Conservation (phyloP, 2,113 vertebrate genomes). For the Todiramphus saurophagus region DNA sequence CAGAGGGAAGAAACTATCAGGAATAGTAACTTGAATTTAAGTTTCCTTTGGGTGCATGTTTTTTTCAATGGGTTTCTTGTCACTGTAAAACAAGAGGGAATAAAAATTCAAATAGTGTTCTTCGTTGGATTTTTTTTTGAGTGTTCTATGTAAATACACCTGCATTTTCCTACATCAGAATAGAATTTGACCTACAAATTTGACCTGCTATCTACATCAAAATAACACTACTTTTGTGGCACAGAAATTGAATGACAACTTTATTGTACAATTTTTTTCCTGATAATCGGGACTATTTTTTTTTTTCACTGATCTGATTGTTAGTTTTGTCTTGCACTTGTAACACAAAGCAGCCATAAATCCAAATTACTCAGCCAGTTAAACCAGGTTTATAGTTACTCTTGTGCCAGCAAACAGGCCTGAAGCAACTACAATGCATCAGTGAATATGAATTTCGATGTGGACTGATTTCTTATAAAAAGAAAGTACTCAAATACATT, state of each 20-base stretch:
- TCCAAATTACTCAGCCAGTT: constrained; percentile 9
- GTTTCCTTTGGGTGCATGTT: not conserved
- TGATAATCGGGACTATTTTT: not conserved
- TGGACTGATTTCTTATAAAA: not conserved
- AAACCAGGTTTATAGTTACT: not conserved
- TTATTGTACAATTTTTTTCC: not conserved
- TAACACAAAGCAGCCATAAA: constrained; percentile 40
- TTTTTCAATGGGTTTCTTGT: not conserved
- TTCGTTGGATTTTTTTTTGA: not conserved
- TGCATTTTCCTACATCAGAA: not conserved
- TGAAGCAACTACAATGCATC: not conserved
- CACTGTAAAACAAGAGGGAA: not conserved
- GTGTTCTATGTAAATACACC: not conserved
- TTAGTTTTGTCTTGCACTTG: not conserved
- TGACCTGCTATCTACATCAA: not conserved
- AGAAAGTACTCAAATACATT: not conserved
- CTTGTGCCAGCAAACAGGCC: not conserved
- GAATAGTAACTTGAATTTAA: not conserved
- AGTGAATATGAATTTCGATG: not conserved
- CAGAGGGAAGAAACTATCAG: not conserved
- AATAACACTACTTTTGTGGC: not conserved
- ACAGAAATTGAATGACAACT: not conserved
- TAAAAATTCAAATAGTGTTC: not conserved
- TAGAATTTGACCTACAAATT: not conserved
- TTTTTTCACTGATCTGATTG: not conserved